Conservation (phyloP, 2,797 vertebrate species). For the Syngnathus rostellatus region DNA sequence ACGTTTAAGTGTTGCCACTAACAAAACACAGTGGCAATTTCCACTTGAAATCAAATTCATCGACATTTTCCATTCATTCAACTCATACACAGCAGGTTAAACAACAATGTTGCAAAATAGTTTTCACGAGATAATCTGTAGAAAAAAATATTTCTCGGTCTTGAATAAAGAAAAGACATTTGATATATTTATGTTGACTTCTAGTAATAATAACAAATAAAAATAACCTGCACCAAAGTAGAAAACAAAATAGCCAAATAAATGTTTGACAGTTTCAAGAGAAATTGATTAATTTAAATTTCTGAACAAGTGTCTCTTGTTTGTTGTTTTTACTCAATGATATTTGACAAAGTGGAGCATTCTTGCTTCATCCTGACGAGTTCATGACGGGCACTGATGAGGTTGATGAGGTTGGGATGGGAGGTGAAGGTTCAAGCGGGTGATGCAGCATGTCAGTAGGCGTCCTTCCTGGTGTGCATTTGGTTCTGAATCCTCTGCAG, state of each 20-base stretch:
- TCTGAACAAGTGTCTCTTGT: background rate
- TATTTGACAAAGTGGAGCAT: slow-evolving; percentile 3
- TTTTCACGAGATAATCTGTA: slow-evolving; percentile 9
- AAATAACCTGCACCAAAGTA: slow-evolving; percentile 34
- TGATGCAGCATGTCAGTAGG: slow-evolving; percentile 54
- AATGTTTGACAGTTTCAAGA: background rate
- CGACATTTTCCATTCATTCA: background rate
- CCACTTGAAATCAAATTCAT: background rate
- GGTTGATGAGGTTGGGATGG: slow-evolving; percentile 15
- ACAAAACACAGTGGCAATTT: background rate
- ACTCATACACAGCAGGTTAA: background rate
- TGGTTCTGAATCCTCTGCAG: slow-evolving; percentile 74
- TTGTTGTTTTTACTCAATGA: background rate
- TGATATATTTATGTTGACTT: slow-evolving; percentile 34
- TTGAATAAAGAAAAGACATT: slow-evolving; percentile 17
- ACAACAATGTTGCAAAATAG: background rate
- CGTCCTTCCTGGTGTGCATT: slow-evolving; percentile 71
- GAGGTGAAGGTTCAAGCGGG: slow-evolving; percentile 16
- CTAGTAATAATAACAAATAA: slow-evolving; percentile 37
- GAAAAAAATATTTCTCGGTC: slow-evolving; percentile 35
- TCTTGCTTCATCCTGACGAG: slow-evolving; percentile 4
- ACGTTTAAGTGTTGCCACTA: background rate
- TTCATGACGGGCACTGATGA: slow-evolving; percentile 18
- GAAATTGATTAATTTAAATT: background rate
- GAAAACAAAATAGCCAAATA: slow-evolving; percentile 39